These are phyloP conservation scores for Trachurus trachurus DNA, from an alignment of 2,797 vertebrate genomes.

Conservation along the genomic window DNA sequence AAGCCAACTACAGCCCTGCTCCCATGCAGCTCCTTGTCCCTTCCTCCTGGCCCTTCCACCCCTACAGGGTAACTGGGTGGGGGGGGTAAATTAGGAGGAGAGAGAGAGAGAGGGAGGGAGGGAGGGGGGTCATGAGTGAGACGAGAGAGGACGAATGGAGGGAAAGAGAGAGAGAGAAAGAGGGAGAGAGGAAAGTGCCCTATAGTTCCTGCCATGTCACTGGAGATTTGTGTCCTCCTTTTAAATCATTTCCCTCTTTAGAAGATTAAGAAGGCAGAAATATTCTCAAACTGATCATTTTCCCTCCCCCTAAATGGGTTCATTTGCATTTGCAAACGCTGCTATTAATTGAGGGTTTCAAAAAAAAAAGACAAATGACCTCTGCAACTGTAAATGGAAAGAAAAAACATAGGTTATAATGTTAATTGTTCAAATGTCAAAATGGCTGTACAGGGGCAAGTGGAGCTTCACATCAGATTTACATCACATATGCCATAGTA, in stretches of 20 bases:
- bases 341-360: conserved; percentile 78
- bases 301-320: conserved; percentile 74
- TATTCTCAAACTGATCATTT: conserved; percentile 86
- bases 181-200: conserved; percentile 68
- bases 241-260: conserved; percentile 90
- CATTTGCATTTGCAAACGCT: conserved; percentile 81
- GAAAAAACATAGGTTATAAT: conserved; percentile 74
- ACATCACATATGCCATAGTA: conserved; percentile 27
- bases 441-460: conserved; percentile 62
- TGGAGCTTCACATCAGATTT: conserved; percentile 68
- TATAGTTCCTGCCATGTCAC: conserved; percentile 84
- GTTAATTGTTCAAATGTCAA: conserved; percentile 73
- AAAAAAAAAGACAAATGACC: conserved; percentile 75
- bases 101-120: conserved; percentile 43
- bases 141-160: conserved; percentile 61
- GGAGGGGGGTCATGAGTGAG: conserved; percentile 61
- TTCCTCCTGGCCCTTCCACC: conserved; percentile 63
- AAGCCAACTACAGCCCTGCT: conserved; percentile 64
- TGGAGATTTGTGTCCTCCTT: conserved; percentile 86
- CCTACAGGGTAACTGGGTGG: conserved; percentile 53
- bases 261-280: conserved; percentile 88
- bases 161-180: conserved; percentile 36
- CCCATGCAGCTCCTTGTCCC: conserved; percentile 55
- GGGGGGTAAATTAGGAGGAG: conserved; percentile 62
- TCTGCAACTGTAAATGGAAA: conserved; percentile 80